Conservation (phyloP, 2,888 invertebrate genomes). For the Anticlea derivata region DNA sequence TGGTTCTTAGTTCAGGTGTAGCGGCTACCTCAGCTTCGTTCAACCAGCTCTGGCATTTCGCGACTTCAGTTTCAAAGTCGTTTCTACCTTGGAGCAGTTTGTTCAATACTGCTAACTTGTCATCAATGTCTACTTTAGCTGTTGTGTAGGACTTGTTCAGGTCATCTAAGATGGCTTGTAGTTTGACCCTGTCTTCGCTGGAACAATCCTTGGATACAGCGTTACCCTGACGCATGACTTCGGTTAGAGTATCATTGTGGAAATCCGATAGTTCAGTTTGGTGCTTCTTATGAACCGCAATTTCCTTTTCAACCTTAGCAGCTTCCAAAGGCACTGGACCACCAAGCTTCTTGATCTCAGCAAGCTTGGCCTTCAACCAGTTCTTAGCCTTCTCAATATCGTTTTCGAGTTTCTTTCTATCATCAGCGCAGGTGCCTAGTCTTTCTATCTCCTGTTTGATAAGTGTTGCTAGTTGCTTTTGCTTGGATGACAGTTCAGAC, state of each 20-base stretch:
- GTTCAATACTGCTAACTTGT: conserved; percentile 87
- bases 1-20: conserved; percentile 90
- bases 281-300: conserved; percentile 89
- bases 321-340: conserved; percentile 92
- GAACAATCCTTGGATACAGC: conserved; percentile 92
- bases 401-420: conserved; percentile 89
- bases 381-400: conserved; percentile 90
- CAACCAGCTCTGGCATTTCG: conserved; percentile 93
- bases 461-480: conserved; percentile 88
- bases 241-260: conserved; percentile 88
- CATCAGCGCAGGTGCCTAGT: conserved; percentile 87
- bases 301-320: conserved; percentile 92
- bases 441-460: conserved; percentile 90
- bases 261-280: conserved; percentile 91
- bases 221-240: conserved; percentile 90
- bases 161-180: conserved; percentile 87
- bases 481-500: conserved; percentile 88
- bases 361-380: conserved; percentile 91
- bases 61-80: conserved; percentile 91
- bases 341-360: conserved; percentile 89
- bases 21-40: conserved; percentile 95
- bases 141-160: conserved; percentile 88
- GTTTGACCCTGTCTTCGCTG: conserved; percentile 86
- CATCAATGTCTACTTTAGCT: conserved; percentile 88
- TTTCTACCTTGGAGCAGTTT: conserved; percentile 91